Conservation (phyloP, 2,113 vertebrate species). For the Hiodon tergisus region DNA sequence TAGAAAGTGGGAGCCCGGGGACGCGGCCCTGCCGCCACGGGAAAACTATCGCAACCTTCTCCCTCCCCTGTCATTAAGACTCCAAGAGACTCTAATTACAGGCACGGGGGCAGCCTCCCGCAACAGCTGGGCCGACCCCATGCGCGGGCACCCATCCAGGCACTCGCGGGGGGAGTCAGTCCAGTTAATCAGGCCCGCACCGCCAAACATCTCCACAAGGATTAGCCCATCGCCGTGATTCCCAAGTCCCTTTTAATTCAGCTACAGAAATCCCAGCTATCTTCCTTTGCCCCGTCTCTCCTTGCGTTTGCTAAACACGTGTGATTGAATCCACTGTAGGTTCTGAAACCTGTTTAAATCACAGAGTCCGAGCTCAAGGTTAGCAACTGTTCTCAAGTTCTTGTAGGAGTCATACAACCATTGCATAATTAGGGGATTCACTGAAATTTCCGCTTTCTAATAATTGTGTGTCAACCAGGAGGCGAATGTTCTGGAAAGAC, state of each 20-base stretch:
- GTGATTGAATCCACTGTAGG: too few relatives aligned
- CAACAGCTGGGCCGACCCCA: conserved; percentile 38
- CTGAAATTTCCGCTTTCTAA: too few relatives aligned
- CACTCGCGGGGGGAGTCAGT: conserved; percentile 7
- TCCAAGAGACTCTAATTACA: conserved; percentile 60
- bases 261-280: neutral
- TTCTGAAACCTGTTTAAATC: too few relatives aligned
- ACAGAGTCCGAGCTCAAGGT: neutral
- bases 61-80: conserved; percentile 60
- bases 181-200: neutral
- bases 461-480: conserved; percentile 32
- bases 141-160: conserved; percentile 17
- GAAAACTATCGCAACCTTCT: conserved; percentile 24
- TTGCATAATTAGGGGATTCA: too few relatives aligned
- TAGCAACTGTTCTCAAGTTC: neutral
- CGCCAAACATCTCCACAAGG: neutral
- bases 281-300: too few relatives aligned
- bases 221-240: neutral
- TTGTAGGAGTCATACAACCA: too few relatives aligned
- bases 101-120: conserved; percentile 44
- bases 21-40: neutral
- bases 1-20: conserved; percentile 43
- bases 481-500: conserved; percentile 19
- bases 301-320: too few relatives aligned
- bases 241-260: neutral